phyloP scores from a whole-genome alignment of 2,888 invertebrate genomes.

The Neocrepidodera transversa region DNA sequence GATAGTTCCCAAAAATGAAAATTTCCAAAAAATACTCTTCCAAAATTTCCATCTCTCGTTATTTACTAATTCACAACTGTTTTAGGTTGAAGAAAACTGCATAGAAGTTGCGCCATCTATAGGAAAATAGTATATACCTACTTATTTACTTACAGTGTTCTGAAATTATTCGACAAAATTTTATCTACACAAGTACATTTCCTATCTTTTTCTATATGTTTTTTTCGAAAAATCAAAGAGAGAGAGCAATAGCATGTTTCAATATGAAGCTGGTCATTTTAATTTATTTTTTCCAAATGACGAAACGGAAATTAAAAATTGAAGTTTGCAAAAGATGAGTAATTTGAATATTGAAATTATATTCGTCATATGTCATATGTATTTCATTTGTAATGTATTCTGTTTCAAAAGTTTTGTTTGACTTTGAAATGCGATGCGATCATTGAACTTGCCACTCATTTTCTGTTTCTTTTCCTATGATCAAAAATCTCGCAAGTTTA shows the following conservation, averaged over 20 bases:
- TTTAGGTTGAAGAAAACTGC: no score
- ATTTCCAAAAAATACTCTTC: no score
- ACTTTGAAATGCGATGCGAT: slow-evolving; percentile 44
- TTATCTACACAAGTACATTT: slow-evolving; percentile 43
- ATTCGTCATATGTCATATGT: neutral
- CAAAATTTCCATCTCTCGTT: no score
- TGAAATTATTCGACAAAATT: slow-evolving; percentile 22
- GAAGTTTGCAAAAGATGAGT: slow-evolving; percentile 17
- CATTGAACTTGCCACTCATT: slow-evolving; percentile 56
- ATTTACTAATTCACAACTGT: no score
- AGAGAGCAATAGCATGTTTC: slow-evolving; percentile 41
- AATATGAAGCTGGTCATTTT: slow-evolving; percentile 3
- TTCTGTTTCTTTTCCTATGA: slow-evolving; percentile 58
- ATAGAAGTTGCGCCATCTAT: slow-evolving; percentile 12
- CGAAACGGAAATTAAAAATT: slow-evolving; percentile 18
- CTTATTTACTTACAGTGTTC: neutral
- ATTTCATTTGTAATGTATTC: slow-evolving; percentile 4
- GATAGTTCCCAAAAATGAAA: no score
- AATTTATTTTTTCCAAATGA: slow-evolving; percentile 9
- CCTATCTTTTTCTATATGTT: slow-evolving; percentile 48
- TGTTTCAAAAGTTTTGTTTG: slow-evolving; percentile 25
- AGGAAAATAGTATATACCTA: neutral
- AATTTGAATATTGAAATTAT: slow-evolving; percentile 22
- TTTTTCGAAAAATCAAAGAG: slow-evolving; percentile 49
- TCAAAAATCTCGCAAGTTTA: slow-evolving; percentile 58